Conservation (phyloP, 2,888 invertebrate genomes). For the Eupithecia inturbata region DNA sequence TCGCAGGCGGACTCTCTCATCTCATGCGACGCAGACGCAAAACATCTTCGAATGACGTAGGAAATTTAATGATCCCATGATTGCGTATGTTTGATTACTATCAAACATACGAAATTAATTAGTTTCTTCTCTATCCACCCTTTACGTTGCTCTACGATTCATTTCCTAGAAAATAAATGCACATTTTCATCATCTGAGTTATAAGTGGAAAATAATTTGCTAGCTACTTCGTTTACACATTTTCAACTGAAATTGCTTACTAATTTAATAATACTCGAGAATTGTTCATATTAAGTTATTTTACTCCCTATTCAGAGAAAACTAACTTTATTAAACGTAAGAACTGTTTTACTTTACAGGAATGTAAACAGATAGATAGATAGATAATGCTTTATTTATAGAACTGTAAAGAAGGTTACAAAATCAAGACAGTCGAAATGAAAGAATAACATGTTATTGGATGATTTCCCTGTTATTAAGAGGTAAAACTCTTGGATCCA, state of each 20-base stretch:
- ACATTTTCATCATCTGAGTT: conserved; percentile 30
- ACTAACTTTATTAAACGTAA: background rate
- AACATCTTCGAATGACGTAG: too few species aligned
- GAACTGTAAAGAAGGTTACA: background rate
- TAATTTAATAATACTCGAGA: conserved; percentile 13
- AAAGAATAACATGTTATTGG: too few species aligned
- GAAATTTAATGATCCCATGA: too few species aligned
- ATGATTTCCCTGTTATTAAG: too few species aligned
- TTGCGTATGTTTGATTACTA: background rate
- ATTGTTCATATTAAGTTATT: background rate
- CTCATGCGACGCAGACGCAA: too few species aligned
- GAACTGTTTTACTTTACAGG: background rate
- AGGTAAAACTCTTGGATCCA: too few species aligned
- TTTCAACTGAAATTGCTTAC: conserved; percentile 24
- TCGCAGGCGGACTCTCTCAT: too few species aligned
- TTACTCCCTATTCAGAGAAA: conserved; percentile 2
- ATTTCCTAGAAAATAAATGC: conserved; percentile 28
- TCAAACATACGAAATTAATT: background rate
- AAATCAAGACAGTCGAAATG: too few species aligned
- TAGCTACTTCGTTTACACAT: conserved; percentile 24
- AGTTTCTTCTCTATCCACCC: background rate
- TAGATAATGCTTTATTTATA: too few species aligned
- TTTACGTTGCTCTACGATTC: background rate
- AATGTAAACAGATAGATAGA: too few species aligned
- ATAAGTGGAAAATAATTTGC: conserved; percentile 27